These are phyloP conservation scores for Pachypsylla venusta DNA, from an alignment of 1,140 invertebrate genomes.

Conservation along the genomic window DNA sequence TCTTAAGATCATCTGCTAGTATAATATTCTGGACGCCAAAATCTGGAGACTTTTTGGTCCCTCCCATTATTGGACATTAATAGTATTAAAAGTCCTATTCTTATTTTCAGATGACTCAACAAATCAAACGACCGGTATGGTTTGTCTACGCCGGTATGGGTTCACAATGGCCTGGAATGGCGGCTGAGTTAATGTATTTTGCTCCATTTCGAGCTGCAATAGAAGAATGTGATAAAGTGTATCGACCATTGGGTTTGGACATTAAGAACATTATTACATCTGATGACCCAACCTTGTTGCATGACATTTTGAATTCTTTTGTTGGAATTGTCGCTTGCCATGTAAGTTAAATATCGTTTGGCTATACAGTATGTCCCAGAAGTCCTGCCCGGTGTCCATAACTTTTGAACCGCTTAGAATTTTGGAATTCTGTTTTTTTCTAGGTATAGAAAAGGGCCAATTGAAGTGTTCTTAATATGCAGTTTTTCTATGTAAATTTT, in stretches of 20 bases:
- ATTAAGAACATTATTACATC: constrained; percentile 43
- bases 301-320: constrained; percentile 44
- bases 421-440: no score
- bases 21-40: no score
- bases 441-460: no score
- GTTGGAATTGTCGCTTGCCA: constrained; percentile 63
- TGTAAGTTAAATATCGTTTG: constrained; percentile 38
- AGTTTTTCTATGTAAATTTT: no score
- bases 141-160: constrained; percentile 57
- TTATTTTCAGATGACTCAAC: constrained; percentile 13
- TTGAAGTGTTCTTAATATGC: no score
- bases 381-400: no score
- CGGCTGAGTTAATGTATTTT: constrained; percentile 40
- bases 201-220: constrained; percentile 48
- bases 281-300: constrained; percentile 37
- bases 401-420: no score
- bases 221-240: constrained; percentile 35
- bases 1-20: no score
- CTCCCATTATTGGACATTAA: no score
- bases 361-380: no score
- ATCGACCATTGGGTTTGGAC: constrained; percentile 41
- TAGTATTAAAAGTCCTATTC: no score
- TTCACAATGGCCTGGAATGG: constrained; percentile 53
- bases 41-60: no score
- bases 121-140: constrained; percentile 37